Conservation (phyloP, 2,888 invertebrate species). For the Lasioglossum vierecki region DNA sequence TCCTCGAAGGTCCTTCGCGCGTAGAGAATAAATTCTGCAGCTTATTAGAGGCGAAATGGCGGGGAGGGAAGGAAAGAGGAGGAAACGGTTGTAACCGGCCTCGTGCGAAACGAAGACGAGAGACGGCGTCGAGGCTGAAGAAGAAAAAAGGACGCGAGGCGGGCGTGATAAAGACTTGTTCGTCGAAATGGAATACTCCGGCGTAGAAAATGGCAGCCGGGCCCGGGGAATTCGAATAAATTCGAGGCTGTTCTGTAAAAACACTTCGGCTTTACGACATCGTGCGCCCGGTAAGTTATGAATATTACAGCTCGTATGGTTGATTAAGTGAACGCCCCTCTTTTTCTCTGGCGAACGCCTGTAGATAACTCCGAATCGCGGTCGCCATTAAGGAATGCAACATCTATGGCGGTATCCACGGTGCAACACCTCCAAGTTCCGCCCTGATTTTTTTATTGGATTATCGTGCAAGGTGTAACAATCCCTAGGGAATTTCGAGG, state of each 20-base stretch:
- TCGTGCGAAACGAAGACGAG: neutral
- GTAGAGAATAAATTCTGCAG: slow-evolving; percentile 41
- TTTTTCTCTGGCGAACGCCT: slow-evolving; percentile 10
- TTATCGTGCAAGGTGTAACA: neutral
- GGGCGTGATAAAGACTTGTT: slow-evolving; percentile 26
- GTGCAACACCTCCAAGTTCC: neutral
- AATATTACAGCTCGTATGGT: slow-evolving; percentile 59
- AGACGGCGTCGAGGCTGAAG: too few species aligned
- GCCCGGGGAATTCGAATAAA: slow-evolving; percentile 53
- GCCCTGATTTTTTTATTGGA: neutral
- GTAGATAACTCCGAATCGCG: slow-evolving; percentile 24
- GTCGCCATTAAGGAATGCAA: slow-evolving; percentile 40
- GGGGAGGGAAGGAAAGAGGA: neutral
- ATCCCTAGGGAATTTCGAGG: neutral
- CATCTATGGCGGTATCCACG: slow-evolving; percentile 14
- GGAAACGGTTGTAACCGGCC: neutral
- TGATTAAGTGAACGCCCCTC: slow-evolving; percentile 58
- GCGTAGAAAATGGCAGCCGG: slow-evolving; percentile 30
- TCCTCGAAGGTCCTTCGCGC: slow-evolving; percentile 9
- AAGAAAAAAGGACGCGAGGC: slow-evolving; percentile 3
- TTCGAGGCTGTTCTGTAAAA: slow-evolving; percentile 41
- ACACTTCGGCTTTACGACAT: slow-evolving; percentile 53
- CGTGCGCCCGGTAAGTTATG: slow-evolving; percentile 56
- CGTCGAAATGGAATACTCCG: slow-evolving; percentile 14
- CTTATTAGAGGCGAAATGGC: slow-evolving; percentile 28